Percentiles rank a stretch among this genome's conserved stretches.
phyloP scores from a whole-genome alignment of 2,113 vertebrate species.

The Coptodon bakossiorum region DNA sequence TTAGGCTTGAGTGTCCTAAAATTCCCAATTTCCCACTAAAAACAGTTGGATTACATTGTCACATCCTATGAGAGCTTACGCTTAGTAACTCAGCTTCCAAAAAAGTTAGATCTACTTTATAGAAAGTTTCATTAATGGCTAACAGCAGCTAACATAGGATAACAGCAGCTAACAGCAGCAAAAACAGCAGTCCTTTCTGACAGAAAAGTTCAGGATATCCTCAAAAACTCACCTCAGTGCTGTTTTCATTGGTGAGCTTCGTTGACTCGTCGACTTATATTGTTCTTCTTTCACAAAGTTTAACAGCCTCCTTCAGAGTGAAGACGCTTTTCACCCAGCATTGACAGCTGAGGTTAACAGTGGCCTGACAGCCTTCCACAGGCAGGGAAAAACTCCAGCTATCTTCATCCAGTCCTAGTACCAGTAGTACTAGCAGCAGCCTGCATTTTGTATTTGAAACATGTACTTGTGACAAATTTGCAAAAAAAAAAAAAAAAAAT shows the following conservation, averaged over 20 bases:
- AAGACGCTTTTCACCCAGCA: neutral
- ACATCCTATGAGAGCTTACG: neutral
- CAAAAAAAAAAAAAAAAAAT: neutral
- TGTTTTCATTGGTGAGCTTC: neutral
- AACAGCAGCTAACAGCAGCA: neutral
- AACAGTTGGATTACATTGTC: neutral
- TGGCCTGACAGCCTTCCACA: neutral
- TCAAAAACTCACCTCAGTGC: neutral
- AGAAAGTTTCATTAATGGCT: neutral
- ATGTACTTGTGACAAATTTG: neutral
- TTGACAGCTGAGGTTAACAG: neutral
- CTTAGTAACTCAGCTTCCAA: neutral
- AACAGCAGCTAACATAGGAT: neutral
- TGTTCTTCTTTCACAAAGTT: neutral
- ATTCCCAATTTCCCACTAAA: neutral
- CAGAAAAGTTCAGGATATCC: neutral
- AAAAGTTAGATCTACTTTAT: neutral
- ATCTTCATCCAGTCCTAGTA: neutral
- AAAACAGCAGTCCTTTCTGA: neutral
- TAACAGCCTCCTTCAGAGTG: neutral
- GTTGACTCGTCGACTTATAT: neutral
- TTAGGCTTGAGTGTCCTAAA: neutral
- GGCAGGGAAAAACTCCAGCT: neutral
- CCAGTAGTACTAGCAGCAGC: neutral
- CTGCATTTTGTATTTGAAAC: neutral